These are phyloP conservation scores for Podilymbus podiceps DNA, from an alignment of 2,113 vertebrate genomes.

Conservation along the genomic window DNA sequence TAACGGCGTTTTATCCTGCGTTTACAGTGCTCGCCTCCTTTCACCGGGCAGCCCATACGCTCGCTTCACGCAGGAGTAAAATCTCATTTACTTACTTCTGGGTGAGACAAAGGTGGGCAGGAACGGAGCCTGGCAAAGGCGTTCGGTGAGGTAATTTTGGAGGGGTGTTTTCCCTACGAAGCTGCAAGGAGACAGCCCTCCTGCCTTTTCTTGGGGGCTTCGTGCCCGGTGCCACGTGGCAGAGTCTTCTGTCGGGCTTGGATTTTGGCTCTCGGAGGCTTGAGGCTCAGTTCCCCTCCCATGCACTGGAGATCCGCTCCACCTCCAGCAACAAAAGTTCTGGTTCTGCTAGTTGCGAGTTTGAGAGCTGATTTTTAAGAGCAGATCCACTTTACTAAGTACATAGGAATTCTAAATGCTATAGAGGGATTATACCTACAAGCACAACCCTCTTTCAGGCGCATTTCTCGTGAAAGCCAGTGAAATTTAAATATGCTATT, in stretches of 20 bases:
- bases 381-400: neutral
- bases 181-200: neutral
- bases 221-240: rapidly evolving
- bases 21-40: neutral
- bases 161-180: neutral
- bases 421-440: neutral
- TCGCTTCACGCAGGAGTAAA: neutral
- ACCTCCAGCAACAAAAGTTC: neutral
- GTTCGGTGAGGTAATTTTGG: neutral
- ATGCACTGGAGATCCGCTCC: too few species aligned
- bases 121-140: neutral
- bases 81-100: neutral
- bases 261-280: neutral
- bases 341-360: neutral
- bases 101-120: neutral
- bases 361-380: neutral
- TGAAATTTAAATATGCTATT: neutral
- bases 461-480: neutral
- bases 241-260: neutral
- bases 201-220: neutral
- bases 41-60: rapidly evolving
- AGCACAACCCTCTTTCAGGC: neutral
- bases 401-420: neutral
- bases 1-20: neutral
- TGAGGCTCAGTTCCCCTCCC: neutral